Evolutionary conservation across 2,113 vertebrate genomes (phyloP), one percentile per base, ranked within the genome.

Genomic region (Machaerirhynchus nigripectus): DNA sequence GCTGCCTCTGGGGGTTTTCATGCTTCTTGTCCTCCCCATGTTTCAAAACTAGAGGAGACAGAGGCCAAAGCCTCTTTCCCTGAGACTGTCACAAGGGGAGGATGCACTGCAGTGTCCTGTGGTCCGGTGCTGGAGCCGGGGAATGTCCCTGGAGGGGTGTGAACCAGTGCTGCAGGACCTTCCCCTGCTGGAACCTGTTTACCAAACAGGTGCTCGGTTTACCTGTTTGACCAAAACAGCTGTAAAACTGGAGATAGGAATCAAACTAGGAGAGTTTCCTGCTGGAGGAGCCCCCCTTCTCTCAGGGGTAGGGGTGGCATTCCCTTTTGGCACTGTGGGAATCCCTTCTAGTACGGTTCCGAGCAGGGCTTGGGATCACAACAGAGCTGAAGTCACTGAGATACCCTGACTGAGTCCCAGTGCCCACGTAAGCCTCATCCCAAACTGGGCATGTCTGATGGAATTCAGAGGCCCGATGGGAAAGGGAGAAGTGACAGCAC

Each of bases 121-220:
- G 1, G 46, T 33, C 31, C n/a, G 5, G 2, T 9, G 46, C 28
- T 13, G 7, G 44, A 71, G 20, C 28, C 2, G 2, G 42, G 6
- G 21, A 31, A 63, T 7, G 7, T 33, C 53, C 30, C 20, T 0
- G 0, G 17, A 12, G 20, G 12, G 39, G 4, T 0, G 1, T 49
- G 15, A 24, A 39, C 33, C 5, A 42, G n/a, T 8, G 13, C 37
- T 68, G 39, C 44, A 56, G 49, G 40, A 64, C 79, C 12, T 57
- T 77, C 6, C 24, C 50, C 28, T 0, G 0, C 44, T 2, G 1
- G 35, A 96, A 93, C 77, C 47, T 55, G 68, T 78, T 94, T 59
- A 52, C 30, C 49, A 47, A n/a, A 89, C 2, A n/a, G n/a, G 3
- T 20, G 11, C 87, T 84, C 1, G 10, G 56, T 59, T 78, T 84